A percentile compares a stretch with the other conserved stretches of the same genome.
Evolutionary conservation across 1,140 invertebrate genomes (phyloP).

Genomic region (Meteorus sp.): DNA sequence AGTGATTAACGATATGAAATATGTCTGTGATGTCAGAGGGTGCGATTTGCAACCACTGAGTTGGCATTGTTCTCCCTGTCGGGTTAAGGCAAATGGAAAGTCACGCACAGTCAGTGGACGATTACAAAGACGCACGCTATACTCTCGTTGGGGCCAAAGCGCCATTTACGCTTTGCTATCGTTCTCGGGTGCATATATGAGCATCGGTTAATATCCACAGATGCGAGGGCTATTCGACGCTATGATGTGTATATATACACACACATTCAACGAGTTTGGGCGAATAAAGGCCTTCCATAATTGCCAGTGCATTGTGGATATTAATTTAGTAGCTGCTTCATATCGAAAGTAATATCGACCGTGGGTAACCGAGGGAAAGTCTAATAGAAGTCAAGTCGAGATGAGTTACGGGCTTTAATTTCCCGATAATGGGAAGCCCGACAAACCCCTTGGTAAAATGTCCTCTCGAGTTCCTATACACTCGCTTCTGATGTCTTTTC

Average conservation of each 20-base stretch:
- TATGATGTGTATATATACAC: too few species aligned
- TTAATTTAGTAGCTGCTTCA: conserved; percentile 58
- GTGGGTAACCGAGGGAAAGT: conserved; percentile 46
- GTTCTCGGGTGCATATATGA: not conserved
- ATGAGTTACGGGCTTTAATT: conserved; percentile 58
- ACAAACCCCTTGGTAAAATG: conserved; percentile 32
- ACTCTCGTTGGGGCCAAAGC: conserved; percentile 6
- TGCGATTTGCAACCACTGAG: conserved; percentile 32
- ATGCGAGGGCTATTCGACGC: conserved; percentile 28
- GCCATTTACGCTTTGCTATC: not conserved
- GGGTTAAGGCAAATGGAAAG: conserved; percentile 19
- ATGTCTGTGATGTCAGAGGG: conserved; percentile 34
- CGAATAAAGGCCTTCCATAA: conserved; percentile 47
- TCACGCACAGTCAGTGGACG: conserved; percentile 20
- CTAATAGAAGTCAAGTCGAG: conserved; percentile 52
- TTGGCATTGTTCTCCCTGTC: conserved; percentile 35
- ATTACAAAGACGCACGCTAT: conserved; percentile 20
- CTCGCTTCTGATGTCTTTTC: conserved; percentile 12
- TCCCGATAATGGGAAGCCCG: conserved; percentile 51
- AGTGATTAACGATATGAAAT: conserved; percentile 29
- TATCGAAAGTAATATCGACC: conserved; percentile 58
- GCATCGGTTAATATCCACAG: conserved; percentile 27
- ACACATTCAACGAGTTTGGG: conserved; percentile 23
- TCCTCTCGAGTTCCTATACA: conserved; percentile 19
- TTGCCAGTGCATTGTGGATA: conserved; percentile 56